Conservation (phyloP, 2,888 invertebrate genomes). For the Tetramorium bicarinatum region DNA sequence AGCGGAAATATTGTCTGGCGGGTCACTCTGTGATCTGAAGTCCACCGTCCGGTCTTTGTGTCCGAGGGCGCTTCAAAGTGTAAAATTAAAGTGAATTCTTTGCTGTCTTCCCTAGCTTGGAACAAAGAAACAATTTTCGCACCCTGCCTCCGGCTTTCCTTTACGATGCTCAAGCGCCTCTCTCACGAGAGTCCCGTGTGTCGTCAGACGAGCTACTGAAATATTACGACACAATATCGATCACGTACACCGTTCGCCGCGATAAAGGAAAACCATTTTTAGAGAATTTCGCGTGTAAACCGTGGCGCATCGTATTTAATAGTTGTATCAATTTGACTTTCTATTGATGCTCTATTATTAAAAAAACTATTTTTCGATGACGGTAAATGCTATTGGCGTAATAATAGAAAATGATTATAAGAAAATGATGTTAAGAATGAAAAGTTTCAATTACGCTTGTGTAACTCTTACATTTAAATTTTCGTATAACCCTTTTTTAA, state of each 20-base stretch:
- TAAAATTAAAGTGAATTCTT: conserved; percentile 59
- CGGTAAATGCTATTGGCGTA: not conserved
- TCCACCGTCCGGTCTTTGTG: conserved; percentile 49
- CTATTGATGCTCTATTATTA: not conserved
- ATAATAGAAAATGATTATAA: conserved; percentile 2
- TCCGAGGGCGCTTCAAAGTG: conserved; percentile 49
- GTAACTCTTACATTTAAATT: not conserved
- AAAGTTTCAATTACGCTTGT: not conserved
- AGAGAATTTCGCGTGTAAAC: conserved; percentile 15
- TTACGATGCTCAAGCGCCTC: conserved; percentile 49
- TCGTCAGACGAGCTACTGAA: conserved; percentile 54
- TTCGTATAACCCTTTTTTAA: not conserved
- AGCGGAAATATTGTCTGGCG: conserved; percentile 45
- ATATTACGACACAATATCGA: conserved; percentile 54
- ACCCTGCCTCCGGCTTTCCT: conserved; percentile 55
- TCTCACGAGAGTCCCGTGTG: conserved; percentile 51
- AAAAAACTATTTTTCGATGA: not conserved
- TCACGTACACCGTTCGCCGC: conserved; percentile 5
- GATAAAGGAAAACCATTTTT: conserved; percentile 41
- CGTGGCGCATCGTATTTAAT: not conserved
- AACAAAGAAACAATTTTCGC: conserved; percentile 59
- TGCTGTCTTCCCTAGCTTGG: conserved; percentile 52
- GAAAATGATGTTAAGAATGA: not conserved
- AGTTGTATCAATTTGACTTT: not conserved
- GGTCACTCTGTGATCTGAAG: conserved; percentile 57